Evolutionary conservation across 1,140 invertebrate genomes (phyloP).

Genomic region (Megalonaias nervosa): DNA sequence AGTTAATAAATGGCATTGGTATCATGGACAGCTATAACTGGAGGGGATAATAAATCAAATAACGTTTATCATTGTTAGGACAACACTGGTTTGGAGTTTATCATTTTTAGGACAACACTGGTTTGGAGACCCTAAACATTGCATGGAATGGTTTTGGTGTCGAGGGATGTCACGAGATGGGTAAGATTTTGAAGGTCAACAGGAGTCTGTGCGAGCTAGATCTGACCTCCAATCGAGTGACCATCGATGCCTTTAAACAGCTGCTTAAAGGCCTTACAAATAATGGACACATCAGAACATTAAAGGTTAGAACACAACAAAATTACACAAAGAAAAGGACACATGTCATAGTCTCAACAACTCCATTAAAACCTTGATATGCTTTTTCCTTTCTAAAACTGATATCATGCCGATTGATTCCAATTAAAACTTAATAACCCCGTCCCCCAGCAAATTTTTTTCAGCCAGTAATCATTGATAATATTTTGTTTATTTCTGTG

Average conservation of each 20-base stretch:
- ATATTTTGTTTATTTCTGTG: too few relatives aligned
- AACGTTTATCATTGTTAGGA: conserved; percentile 32
- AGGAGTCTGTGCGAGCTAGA: conserved; percentile 55
- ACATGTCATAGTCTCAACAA: too few relatives aligned
- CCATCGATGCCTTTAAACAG: conserved; percentile 49
- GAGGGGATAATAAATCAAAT: not conserved
- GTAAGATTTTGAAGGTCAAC: conserved; percentile 54
- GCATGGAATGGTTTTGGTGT: conserved; percentile 65
- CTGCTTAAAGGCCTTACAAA: conserved; percentile 50
- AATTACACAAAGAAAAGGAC: too few relatives aligned
- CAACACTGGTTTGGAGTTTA: conserved; percentile 43
- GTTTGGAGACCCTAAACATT: conserved; percentile 49
- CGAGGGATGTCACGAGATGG: conserved; percentile 62
- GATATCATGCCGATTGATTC: too few relatives aligned
- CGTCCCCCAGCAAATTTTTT: too few relatives aligned
- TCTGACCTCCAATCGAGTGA: conserved; percentile 57
- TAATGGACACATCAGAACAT: conserved; percentile 49
- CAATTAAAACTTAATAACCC: too few relatives aligned
- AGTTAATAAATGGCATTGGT: not conserved
- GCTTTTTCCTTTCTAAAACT: too few relatives aligned
- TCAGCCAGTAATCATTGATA: too few relatives aligned
- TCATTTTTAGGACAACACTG: conserved; percentile 45
- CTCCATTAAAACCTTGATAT: too few relatives aligned
- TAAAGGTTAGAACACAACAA: conserved; percentile 39
- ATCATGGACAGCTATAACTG: too few relatives aligned